Evolutionary conservation across 2,888 invertebrate species (phyloP).

Genomic region (Aromia moschata): DNA sequence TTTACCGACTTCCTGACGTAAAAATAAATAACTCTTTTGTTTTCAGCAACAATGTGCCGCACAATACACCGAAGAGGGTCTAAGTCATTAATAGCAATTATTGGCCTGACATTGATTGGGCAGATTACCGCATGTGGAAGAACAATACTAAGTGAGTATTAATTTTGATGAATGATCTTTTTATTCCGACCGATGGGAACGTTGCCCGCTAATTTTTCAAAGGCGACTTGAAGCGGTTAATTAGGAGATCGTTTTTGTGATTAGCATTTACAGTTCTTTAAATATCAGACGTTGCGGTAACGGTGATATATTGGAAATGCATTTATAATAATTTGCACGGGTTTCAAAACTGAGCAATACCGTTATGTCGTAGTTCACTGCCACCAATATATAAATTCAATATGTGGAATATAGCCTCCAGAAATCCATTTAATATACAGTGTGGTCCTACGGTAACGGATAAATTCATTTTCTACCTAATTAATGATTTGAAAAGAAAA

Average conservation of each 20-base stretch:
- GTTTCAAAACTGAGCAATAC: no score
- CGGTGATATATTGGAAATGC: no score
- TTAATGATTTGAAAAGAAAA: no score
- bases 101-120: constrained; percentile 40
- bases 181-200: constrained; percentile 24
- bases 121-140: constrained; percentile 51
- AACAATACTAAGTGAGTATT: constrained; percentile 55
- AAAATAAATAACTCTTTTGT: constrained; percentile 32
- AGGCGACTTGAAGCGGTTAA: background rate
- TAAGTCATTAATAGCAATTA: constrained; percentile 40
- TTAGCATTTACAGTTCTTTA: no score
- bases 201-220: constrained; percentile 14
- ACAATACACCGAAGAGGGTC: constrained; percentile 25
- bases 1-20: constrained; percentile 9
- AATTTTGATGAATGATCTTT: constrained; percentile 39
- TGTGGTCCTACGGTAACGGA: no score
- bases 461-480: no score
- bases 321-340: no score
- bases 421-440: no score
- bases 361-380: no score
- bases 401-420: no score
- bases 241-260: background rate
- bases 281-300: no score
- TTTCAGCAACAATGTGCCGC: constrained; percentile 36
- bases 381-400: no score